Evolutionary conservation across 2,888 invertebrate genomes (phyloP).

Genomic region (Litoditis marina): DNA sequence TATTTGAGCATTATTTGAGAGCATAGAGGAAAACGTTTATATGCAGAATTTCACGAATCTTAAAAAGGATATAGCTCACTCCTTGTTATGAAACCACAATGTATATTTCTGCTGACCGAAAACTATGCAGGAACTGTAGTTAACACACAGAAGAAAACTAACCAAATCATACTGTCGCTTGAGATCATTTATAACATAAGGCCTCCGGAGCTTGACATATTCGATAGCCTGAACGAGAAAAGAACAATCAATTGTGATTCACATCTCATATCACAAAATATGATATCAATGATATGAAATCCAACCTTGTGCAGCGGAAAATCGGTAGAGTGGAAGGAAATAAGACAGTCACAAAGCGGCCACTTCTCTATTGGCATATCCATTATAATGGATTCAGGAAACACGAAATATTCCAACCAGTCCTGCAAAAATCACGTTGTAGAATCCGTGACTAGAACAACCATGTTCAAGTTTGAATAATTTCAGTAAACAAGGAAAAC

Average conservation of each 20-base stretch:
- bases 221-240: constrained; percentile 73
- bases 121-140: too few species aligned
- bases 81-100: too few species aligned
- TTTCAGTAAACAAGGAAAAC: too few species aligned
- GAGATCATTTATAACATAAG: constrained; percentile 95
- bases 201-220: constrained; percentile 86
- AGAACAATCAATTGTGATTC: neutral
- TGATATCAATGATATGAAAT: neutral
- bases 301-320: constrained; percentile 78
- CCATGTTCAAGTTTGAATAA: too few species aligned
- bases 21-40: too few species aligned
- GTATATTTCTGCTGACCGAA: too few species aligned
- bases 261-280: neutral
- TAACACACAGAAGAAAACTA: too few species aligned
- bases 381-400: constrained; percentile 91
- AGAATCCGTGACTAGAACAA: neutral
- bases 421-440: constrained; percentile 35
- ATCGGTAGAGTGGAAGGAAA: constrained; percentile 71
- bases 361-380: constrained; percentile 93
- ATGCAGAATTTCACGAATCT: too few species aligned
- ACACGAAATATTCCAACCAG: constrained; percentile 71
- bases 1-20: neutral
- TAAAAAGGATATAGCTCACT: too few species aligned
- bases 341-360: constrained; percentile 94
- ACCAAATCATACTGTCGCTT: constrained; percentile 97